These are phyloP conservation scores for Amblyopsis hoosieri DNA, from an alignment of 2,797 vertebrate species.

Conservation along the genomic window DNA sequence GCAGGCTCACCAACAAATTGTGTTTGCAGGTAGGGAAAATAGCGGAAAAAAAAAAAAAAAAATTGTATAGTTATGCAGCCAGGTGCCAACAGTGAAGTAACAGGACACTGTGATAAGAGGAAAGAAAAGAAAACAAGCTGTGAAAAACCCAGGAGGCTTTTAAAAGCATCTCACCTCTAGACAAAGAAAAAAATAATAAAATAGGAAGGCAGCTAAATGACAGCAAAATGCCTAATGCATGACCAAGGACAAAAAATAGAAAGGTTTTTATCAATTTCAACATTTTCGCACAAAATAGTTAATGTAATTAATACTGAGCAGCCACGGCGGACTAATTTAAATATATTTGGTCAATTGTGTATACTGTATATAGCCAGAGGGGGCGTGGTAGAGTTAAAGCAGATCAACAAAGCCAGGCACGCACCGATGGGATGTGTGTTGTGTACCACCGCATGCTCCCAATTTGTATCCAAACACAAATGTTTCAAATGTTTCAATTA, in stretches of 20 bases:
- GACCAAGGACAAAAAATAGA: conserved; percentile 10
- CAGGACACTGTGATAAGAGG: neutral
- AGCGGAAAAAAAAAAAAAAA: too few species aligned
- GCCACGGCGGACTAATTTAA: too few species aligned
- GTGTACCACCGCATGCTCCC: too few species aligned
- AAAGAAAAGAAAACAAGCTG: neutral
- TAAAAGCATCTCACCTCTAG: conserved; percentile 10
- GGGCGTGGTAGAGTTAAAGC: too few species aligned
- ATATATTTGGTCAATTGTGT: too few species aligned
- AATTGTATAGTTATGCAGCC: neutral
- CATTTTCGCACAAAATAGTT: too few species aligned
- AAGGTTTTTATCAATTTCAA: conserved; percentile 5
- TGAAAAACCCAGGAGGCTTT: neutral
- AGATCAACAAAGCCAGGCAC: too few species aligned
- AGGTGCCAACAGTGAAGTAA: neutral
- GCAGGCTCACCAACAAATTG: conserved; percentile 3
- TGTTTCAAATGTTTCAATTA: too few species aligned
- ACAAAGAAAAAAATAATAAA: conserved; percentile 2
- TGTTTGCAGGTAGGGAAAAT: neutral
- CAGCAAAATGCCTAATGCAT: conserved; percentile 11
- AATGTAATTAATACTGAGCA: too few species aligned
- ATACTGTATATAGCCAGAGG: too few species aligned
- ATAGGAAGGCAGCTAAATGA: conserved; percentile 1
- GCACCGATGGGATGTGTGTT: too few species aligned
- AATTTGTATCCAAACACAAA: too few species aligned